phyloP scores from a whole-genome alignment of 2,113 vertebrate species.

The Pungitius pungitius region DNA sequence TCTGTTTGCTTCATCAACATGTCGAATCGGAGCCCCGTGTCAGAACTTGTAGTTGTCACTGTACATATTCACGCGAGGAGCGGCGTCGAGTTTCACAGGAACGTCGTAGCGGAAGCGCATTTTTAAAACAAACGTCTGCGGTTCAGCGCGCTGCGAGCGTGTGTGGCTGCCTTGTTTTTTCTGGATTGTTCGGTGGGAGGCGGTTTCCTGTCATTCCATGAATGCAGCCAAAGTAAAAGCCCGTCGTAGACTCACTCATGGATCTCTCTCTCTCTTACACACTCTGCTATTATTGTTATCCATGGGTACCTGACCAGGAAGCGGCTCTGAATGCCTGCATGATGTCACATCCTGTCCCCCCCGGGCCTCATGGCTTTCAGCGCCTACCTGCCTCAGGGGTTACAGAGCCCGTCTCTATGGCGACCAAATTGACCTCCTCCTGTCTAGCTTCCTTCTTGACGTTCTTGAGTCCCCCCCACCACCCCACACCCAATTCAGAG shows the following conservation, averaged over 20 bases:
- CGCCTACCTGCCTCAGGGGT: constrained; percentile 6
- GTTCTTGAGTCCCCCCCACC: constrained; percentile 50
- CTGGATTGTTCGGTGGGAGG: constrained; percentile 62
- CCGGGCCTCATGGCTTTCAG: constrained; percentile 9
- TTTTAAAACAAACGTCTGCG: constrained; percentile 59
- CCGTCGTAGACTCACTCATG: constrained; percentile 16
- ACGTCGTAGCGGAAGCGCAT: background rate
- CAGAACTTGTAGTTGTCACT: constrained; percentile 5
- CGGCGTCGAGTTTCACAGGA: constrained; percentile 38
- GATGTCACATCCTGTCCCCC: constrained; percentile 61
- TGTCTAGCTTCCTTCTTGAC: constrained; percentile 11
- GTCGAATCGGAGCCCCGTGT: background rate
- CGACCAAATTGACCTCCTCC: constrained; percentile 26
- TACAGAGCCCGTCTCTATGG: constrained; percentile 10
- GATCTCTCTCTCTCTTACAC: constrained; percentile 22
- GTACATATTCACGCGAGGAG: constrained; percentile 12
- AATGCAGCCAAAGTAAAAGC: constrained; percentile 48
- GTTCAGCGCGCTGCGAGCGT: constrained; percentile 44
- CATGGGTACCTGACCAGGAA: constrained; percentile 57
- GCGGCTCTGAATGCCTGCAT: constrained; percentile 17
- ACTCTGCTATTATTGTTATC: background rate
- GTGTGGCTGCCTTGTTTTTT: constrained; percentile 60
- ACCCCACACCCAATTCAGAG: too few relatives aligned
- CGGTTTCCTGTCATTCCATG: constrained; percentile 78
- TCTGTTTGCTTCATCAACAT: background rate